Evolutionary conservation across 1,140 invertebrate genomes (phyloP).

Genomic region (Samia ricini): DNA sequence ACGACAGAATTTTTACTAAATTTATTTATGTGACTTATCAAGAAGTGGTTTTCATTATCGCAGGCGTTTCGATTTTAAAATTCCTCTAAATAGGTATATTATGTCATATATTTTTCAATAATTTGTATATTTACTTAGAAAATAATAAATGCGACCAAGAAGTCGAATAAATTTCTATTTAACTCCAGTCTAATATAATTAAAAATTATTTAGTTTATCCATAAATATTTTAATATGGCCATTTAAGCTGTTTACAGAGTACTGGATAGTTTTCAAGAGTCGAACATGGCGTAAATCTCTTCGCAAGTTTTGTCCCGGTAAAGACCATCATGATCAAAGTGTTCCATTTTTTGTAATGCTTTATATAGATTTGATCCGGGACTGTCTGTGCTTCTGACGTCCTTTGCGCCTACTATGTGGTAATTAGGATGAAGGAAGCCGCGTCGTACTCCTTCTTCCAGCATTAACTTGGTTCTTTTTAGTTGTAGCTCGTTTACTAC

Average conservation of each 20-base stretch:
- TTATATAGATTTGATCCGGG: constrained; percentile 53
- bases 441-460: constrained; percentile 42
- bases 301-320: constrained; percentile 38
- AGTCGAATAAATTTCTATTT: background rate
- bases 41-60: no score
- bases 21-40: no score
- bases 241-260: background rate
- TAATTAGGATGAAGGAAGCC: constrained; percentile 46
- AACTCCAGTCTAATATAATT: background rate
- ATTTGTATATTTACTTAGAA: background rate
- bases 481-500: constrained; percentile 42
- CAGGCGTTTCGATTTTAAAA: no score
- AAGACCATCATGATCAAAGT: constrained; percentile 41
- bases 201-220: no score
- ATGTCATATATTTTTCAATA: no score
- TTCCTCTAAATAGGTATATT: no score
- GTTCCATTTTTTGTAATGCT: constrained; percentile 33
- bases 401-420: constrained; percentile 46
- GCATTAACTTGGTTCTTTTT: constrained; percentile 38
- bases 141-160: background rate
- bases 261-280: background rate
- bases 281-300: constrained; percentile 35
- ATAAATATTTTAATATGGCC: background rate
- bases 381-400: constrained; percentile 39
- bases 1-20: no score